Percentiles rank a stretch among this genome's conserved stretches.
phyloP scores from a whole-genome alignment of 2,888 invertebrate genomes.

The Drosophila kambysellisi region DNA sequence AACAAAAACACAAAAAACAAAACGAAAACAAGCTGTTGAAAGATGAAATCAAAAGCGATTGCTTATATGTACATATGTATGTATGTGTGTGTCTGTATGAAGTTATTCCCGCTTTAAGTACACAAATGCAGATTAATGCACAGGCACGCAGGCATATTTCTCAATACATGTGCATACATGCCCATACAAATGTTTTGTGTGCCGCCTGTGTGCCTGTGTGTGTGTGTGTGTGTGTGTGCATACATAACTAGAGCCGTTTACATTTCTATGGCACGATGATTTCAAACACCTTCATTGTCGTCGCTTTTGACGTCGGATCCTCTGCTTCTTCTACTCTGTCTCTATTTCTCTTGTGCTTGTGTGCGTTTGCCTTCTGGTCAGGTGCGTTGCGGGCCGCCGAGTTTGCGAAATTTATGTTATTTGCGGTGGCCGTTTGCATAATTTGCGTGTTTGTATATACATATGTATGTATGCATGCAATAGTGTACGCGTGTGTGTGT shows the following conservation, averaged over 20 bases:
- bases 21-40: slow-evolving; percentile 36
- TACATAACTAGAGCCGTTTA: slow-evolving; percentile 58
- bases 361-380: slow-evolving; percentile 41
- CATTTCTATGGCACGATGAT: slow-evolving; percentile 69
- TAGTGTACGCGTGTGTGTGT: slow-evolving; percentile 12
- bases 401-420: slow-evolving; percentile 78
- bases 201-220: too few species aligned
- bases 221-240: slow-evolving; percentile 14
- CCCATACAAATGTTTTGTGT: neutral
- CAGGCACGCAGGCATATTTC: slow-evolving; percentile 46
- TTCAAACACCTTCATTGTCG: slow-evolving; percentile 69
- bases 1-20: slow-evolving; percentile 12
- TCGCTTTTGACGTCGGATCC: slow-evolving; percentile 28
- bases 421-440: slow-evolving; percentile 79
- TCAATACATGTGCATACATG: slow-evolving; percentile 20
- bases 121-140: slow-evolving; percentile 58
- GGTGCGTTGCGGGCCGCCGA: slow-evolving; percentile 76
- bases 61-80: slow-evolving; percentile 20
- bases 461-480: slow-evolving; percentile 57
- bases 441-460: slow-evolving; percentile 78
- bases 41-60: slow-evolving; percentile 74
- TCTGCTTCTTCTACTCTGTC: slow-evolving; percentile 1
- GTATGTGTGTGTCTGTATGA: slow-evolving; percentile 37
- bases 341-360: neutral
- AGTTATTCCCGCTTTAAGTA: slow-evolving; percentile 71